phyloP scores from a whole-genome alignment of 2,888 invertebrate genomes.

The Caenorhabditis japonica region DNA sequence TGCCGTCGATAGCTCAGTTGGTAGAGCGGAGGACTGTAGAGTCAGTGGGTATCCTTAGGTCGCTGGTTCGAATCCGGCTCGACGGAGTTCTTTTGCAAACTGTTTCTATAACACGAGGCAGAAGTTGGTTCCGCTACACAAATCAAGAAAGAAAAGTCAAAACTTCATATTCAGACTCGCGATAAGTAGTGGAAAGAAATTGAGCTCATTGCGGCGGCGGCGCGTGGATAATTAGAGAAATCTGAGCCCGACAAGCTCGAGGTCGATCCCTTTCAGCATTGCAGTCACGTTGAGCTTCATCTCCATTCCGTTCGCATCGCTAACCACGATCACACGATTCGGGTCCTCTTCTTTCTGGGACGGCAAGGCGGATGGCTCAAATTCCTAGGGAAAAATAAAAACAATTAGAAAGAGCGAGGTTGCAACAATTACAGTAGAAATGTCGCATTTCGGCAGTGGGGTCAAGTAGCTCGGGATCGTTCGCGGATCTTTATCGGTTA shows the following conservation, averaged over 20 bases:
- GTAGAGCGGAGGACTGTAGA: constrained; percentile 64
- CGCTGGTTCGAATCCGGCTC: constrained; percentile 69
- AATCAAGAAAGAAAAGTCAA: no score
- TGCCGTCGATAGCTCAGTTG: no score
- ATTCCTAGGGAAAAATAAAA: no score
- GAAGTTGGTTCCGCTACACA: no score
- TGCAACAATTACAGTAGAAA: constrained; percentile 1
- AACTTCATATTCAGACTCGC: no score
- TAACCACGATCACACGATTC: constrained; percentile 22
- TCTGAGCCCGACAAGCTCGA: constrained; percentile 26
- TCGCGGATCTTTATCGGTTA: constrained; percentile 2
- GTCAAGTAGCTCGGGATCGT: constrained; percentile 7
- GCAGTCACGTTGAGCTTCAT: constrained; percentile 27
- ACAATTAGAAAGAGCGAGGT: no score
- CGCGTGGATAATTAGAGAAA: constrained; percentile 9
- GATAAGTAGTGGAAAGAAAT: no score
- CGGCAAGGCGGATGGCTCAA: background rate
- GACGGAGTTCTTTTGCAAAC: constrained; percentile 58
- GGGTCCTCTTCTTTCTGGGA: background rate
- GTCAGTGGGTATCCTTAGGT: constrained; percentile 63
- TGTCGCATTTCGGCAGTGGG: constrained; percentile 24
- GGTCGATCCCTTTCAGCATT: constrained; percentile 14
- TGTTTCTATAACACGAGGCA: no score
- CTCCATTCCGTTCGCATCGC: constrained; percentile 36
- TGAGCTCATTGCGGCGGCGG: no score